Base-by-base conservation (phyloP, 2,888 invertebrate genomes). In the Therioaphis trifolii region DNA sequence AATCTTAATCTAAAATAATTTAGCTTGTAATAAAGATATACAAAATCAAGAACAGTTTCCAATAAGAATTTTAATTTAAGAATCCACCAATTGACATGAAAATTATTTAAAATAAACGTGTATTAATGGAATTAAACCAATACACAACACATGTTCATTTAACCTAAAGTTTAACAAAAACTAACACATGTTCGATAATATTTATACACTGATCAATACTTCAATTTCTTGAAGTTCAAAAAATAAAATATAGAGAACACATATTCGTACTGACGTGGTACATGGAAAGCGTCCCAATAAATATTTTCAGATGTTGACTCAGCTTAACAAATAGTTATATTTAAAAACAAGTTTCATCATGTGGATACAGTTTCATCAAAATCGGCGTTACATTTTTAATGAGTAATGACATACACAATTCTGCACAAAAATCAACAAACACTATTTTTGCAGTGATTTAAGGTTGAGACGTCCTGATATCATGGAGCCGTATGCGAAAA, bases 271-370 rank as follows among this genome's bases (percentile, higher is more conserved):
- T 18, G 21, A 68, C 4, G 68, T 24, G 27, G 29, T 35, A 66
- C 63, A 35, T 52, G 29, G 77, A 77, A 66, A 77, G 52, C 52
- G 46, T 63, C 35, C 61, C 35, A 72, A 71, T 72, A 82, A 82
- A 82, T 74, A 82, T 82, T 82, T 82, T 82, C 35, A 35, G 72
- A 72, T 40, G 61, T 82, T 82, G 80, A 72, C 80, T 82, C 80
- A 46, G 61, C 35, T 71, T 49, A 49, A n/a, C 49, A 35, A 78
- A 66, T 35, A 52, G 68, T 68, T 68, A 68, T 52, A 78, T 68
- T 78, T 78, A 68, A 78, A 78, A 78, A 78, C n/a, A 52, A 24
- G 27, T 40, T 78, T 40, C 21, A 78, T 18, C 78, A 52, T 52
- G 68, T 68, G 68, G 52, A 52, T 68, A 66, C 49, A 68, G 49